These are phyloP conservation scores for Brachionus rotundiformis DNA, from an alignment of 1,140 invertebrate species.

Conservation along the genomic window DNA sequence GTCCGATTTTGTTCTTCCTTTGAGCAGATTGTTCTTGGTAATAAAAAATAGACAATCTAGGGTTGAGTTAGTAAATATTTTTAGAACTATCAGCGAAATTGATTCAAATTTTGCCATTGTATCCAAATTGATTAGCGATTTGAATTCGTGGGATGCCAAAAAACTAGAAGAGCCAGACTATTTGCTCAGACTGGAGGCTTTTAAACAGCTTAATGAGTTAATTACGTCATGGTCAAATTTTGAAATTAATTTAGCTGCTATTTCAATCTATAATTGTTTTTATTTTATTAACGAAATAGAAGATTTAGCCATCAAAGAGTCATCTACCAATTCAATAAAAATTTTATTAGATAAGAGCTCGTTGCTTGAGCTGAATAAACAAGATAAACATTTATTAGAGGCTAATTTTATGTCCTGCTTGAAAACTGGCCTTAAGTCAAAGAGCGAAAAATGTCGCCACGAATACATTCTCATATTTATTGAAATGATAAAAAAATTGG, in stretches of 20 bases:
- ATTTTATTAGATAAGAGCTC: neutral
- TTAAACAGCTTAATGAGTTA: slow-evolving; percentile 68
- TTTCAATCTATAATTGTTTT: slow-evolving; percentile 79
- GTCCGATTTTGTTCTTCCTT: slow-evolving; percentile 11
- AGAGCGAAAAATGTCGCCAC: slow-evolving; percentile 65
- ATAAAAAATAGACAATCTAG: slow-evolving; percentile 50
- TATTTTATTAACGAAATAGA: slow-evolving; percentile 72
- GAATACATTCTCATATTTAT: slow-evolving; percentile 78
- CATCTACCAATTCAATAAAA: slow-evolving; percentile 40
- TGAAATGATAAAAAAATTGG: slow-evolving; percentile 64
- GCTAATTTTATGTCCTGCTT: slow-evolving; percentile 18
- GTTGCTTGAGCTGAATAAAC: neutral
- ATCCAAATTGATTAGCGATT: slow-evolving; percentile 52
- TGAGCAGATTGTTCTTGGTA: slow-evolving; percentile 10
- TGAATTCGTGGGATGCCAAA: slow-evolving; percentile 82
- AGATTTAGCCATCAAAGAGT: slow-evolving; percentile 48
- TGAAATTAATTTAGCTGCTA: slow-evolving; percentile 71
- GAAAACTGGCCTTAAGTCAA: neutral
- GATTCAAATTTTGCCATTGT: neutral
- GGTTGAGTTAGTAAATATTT: slow-evolving; percentile 18
- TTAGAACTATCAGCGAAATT: neutral
- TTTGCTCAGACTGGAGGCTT: slow-evolving; percentile 72
- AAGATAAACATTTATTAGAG: slow-evolving; percentile 21
- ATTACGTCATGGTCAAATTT: slow-evolving; percentile 68
- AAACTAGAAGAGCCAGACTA: slow-evolving; percentile 91